These are phyloP conservation scores for Tubulanus polymorphus DNA, from an alignment of 2,888 invertebrate species.

Conservation along the genomic window DNA sequence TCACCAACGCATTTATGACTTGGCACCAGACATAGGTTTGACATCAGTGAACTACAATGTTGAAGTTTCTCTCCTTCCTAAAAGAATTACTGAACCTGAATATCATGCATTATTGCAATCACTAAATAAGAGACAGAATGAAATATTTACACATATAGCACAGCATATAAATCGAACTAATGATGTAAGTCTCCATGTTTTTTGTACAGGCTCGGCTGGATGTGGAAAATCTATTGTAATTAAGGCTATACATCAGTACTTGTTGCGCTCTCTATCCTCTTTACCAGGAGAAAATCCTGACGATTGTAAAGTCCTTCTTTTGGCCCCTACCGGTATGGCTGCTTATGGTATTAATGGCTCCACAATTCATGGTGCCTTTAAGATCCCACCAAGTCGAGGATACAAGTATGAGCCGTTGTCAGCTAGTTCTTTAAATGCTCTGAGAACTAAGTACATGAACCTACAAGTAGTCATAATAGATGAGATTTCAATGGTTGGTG, in stretches of 20 bases:
- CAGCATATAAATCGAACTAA: not conserved
- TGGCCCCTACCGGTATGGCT: not conserved
- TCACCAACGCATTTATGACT: too few species aligned
- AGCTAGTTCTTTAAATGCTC: too few species aligned
- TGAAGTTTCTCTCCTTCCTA: too few species aligned
- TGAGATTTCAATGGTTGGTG: conserved; percentile 24
- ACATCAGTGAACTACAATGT: too few species aligned
- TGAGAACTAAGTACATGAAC: too few species aligned
- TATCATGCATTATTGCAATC: conserved; percentile 6
- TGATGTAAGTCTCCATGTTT: not conserved
- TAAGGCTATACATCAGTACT: conserved; percentile 8
- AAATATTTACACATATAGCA: conserved; percentile 9
- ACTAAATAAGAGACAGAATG: conserved; percentile 16
- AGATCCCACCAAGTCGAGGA: conserved; percentile 11
- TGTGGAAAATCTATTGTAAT: conserved; percentile 18
- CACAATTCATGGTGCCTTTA: conserved; percentile 8
- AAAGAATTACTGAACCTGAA: not conserved
- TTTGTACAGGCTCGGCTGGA: conserved; percentile 16
- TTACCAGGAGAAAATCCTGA: not conserved
- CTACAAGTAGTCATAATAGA: too few species aligned
- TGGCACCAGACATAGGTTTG: too few species aligned
- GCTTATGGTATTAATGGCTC: conserved; percentile 7
- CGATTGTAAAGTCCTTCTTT: not conserved
- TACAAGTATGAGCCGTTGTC: too few species aligned
- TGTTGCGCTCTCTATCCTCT: not conserved